Evolutionary conservation across 2,113 vertebrate genomes (phyloP).

Genomic region (Microtus richardsoni): DNA sequence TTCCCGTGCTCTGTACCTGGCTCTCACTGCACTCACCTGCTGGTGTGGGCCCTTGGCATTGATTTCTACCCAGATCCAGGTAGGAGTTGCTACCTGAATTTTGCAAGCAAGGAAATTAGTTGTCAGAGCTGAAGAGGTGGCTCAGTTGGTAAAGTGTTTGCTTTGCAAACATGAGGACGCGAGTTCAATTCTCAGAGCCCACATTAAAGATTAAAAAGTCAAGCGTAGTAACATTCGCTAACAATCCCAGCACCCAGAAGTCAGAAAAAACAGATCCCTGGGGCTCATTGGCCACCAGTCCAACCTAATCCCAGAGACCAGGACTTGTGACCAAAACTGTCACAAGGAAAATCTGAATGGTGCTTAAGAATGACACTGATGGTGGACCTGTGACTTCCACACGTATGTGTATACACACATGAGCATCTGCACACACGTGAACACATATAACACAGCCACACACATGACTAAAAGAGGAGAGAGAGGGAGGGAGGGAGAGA

Average conservation of each 20-base stretch:
- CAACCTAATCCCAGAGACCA: neutral
- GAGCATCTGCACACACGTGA: neutral
- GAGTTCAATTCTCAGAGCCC: neutral
- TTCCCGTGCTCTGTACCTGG: accelerated
- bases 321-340: neutral
- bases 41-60: accelerated
- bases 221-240: neutral
- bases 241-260: neutral
- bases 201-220: neutral
- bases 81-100: accelerated
- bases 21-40: accelerated
- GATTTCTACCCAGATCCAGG: accelerated
- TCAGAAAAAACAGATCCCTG: neutral
- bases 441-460: neutral
- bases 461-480: neutral
- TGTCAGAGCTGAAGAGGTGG: neutral
- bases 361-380: neutral
- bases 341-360: too few relatives aligned
- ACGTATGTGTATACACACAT: neutral
- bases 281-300: neutral
- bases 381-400: neutral
- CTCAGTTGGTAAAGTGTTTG: neutral
- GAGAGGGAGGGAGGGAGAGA: too few relatives aligned
- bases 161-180: neutral
- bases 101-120: neutral